Conservation (phyloP, 2,888 invertebrate genomes). For the Timandra comae region DNA sequence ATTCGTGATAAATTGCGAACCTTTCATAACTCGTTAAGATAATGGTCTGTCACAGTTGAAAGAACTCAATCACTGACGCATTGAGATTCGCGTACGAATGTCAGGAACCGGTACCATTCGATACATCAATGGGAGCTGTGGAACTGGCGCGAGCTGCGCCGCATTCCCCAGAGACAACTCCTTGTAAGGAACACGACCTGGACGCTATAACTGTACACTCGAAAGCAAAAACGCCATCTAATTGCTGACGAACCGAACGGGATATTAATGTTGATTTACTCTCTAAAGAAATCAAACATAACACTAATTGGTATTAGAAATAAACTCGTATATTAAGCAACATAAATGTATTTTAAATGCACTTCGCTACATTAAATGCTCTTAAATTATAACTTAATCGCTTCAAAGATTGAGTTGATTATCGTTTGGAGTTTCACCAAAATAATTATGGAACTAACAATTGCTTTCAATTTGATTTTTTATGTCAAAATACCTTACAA, state of each 20-base stretch:
- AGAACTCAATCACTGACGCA: conserved; percentile 18
- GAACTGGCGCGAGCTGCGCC: conserved; percentile 36
- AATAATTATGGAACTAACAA: too few relatives aligned
- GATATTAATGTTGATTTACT: conserved; percentile 27
- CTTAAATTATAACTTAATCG: too few relatives aligned
- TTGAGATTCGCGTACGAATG: conserved; percentile 7
- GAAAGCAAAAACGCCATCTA: conserved; percentile 51
- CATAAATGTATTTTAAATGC: too few relatives aligned
- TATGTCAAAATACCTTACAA: too few relatives aligned
- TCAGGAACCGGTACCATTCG: conserved; percentile 29
- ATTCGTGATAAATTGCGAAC: conserved; percentile 12
- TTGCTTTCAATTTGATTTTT: too few relatives aligned
- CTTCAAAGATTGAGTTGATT: too few relatives aligned
- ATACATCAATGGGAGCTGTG: conserved; percentile 16
- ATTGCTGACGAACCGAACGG: conserved; percentile 42
- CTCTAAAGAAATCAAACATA: conserved; percentile 15
- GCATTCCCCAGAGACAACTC: conserved; percentile 39
- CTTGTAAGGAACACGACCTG: conserved; percentile 58
- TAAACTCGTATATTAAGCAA: too few relatives aligned
- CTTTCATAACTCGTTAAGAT: conserved; percentile 18
- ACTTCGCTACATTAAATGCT: too few relatives aligned
- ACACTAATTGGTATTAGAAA: conserved; percentile 21
- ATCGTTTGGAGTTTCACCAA: too few relatives aligned
- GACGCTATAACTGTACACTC: conserved; percentile 55
- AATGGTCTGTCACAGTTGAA: conserved; percentile 14